phyloP scores from a whole-genome alignment of 2,797 vertebrate species.

The Micromesistius poutassou region DNA sequence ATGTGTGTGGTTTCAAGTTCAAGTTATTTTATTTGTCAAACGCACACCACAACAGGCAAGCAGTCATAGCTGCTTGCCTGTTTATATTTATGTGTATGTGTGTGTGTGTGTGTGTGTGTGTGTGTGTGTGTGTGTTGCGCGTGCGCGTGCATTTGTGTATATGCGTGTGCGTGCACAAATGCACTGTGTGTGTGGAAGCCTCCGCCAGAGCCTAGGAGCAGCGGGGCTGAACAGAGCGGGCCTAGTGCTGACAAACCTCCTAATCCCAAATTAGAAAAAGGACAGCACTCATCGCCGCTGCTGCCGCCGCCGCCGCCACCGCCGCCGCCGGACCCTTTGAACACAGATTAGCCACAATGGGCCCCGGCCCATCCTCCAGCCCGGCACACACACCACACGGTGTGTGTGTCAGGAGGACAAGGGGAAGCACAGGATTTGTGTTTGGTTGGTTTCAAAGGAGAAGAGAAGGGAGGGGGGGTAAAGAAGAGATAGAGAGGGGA shows the following conservation, averaged over 20 bases:
- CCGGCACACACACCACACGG: slow-evolving; percentile 62
- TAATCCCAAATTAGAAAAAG: slow-evolving; percentile 69
- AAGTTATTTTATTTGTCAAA: too few species aligned
- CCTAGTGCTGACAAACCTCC: slow-evolving; percentile 42
- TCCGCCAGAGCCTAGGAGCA: neutral
- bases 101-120: too few species aligned
- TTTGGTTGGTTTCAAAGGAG: slow-evolving; percentile 51
- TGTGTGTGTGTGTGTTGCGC: too few species aligned
- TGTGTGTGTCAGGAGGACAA: slow-evolving; percentile 69
- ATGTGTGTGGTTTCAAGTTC: too few species aligned
- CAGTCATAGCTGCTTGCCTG: too few species aligned
- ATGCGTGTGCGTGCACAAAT: too few species aligned
- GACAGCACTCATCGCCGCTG: slow-evolving; percentile 55
- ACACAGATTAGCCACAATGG: slow-evolving; percentile 67
- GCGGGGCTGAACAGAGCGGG: slow-evolving; percentile 1
- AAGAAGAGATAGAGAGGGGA: slow-evolving; percentile 23
- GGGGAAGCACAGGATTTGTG: slow-evolving; percentile 60
- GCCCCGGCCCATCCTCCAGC: slow-evolving; percentile 64
- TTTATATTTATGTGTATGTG: too few species aligned
- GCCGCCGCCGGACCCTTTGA: slow-evolving; percentile 63
- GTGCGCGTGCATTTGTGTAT: too few species aligned
- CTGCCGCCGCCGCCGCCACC: slow-evolving; percentile 61
- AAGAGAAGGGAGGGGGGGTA: slow-evolving; percentile 10
- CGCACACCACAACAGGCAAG: too few species aligned
- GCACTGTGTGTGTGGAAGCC: neutral